Percentiles rank a stretch among this genome's conserved stretches.
These are phyloP conservation scores for Apus apus DNA, from an alignment of 2,113 vertebrate genomes.

Conservation along the genomic window DNA sequence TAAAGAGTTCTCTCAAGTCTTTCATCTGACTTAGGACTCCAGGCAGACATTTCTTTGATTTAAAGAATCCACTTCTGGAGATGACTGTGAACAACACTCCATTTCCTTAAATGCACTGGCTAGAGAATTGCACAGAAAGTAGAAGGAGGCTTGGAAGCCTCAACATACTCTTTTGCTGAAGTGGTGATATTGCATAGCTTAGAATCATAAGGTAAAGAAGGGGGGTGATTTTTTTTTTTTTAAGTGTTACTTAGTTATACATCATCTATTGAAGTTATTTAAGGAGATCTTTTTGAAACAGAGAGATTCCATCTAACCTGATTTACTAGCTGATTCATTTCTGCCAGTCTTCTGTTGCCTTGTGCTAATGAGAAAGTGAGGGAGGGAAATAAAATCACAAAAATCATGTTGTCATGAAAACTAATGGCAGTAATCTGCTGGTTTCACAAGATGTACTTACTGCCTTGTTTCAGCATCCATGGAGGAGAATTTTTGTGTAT, in stretches of 20 bases:
- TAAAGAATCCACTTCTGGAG: constrained; percentile 20
- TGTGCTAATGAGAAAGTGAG: not conserved
- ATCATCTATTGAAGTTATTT: not conserved
- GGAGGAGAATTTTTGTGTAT: not conserved
- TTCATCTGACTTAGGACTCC: not conserved
- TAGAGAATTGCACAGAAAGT: not conserved
- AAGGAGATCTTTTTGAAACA: not conserved
- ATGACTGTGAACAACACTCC: not conserved
- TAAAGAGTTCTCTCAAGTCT: not conserved
- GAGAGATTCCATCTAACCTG: not conserved
- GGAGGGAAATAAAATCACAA: not conserved
- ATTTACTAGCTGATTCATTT: not conserved
- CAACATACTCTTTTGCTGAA: not conserved
- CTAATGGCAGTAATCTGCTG: not conserved
- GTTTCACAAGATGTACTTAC: not conserved
- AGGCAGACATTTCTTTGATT: not conserved
- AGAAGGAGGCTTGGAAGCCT: not conserved
- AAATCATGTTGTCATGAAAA: not conserved
- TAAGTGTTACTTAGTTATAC: not conserved
- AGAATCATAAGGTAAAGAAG: not conserved
- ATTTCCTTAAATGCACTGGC: constrained; percentile 7
- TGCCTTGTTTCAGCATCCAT: not conserved
- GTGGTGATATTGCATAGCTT: not conserved
- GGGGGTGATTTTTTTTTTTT: not conserved
- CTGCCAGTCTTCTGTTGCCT: not conserved